phyloP scores from a whole-genome alignment of 2,888 invertebrate genomes.

The Piscicola geometra region DNA sequence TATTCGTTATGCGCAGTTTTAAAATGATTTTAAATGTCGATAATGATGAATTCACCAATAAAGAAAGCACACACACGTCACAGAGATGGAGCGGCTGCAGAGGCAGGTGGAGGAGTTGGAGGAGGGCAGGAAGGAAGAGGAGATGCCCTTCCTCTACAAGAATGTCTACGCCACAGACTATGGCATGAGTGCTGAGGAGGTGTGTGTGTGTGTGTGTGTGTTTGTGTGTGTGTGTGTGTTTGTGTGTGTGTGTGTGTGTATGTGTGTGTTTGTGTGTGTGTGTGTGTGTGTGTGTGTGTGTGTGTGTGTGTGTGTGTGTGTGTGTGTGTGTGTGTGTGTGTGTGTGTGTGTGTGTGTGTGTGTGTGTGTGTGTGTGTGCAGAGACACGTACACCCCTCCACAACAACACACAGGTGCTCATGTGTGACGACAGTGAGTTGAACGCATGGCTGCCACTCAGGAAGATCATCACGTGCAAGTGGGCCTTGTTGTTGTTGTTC shows the following conservation, averaged over 20 bases:
- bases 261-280: too few species aligned
- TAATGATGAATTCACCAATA: too few species aligned
- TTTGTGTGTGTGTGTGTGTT: too few species aligned
- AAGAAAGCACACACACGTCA: too few species aligned
- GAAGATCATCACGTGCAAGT: conserved; percentile 16
- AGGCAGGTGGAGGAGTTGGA: not conserved
- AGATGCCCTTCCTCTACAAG: conserved; percentile 14
- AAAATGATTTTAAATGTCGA: too few species aligned
- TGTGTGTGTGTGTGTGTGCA: too few species aligned
- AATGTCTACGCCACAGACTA: conserved; percentile 13
- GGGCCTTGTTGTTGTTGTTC: not conserved
- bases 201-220: not conserved
- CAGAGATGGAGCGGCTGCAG: not conserved
- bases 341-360: too few species aligned
- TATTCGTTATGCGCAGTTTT: too few species aligned
- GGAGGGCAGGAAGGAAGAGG: not conserved
- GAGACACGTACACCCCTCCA: too few species aligned
- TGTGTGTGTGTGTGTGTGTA: too few species aligned
- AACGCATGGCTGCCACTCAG: not conserved
- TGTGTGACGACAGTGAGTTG: conserved; percentile 2
- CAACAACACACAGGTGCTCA: not conserved
- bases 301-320: not conserved
- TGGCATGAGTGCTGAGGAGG: not conserved
- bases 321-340: not conserved
- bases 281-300: not conserved